These are phyloP conservation scores for Buathra laborator DNA, from an alignment of 2,888 invertebrate species.

Conservation along the genomic window DNA sequence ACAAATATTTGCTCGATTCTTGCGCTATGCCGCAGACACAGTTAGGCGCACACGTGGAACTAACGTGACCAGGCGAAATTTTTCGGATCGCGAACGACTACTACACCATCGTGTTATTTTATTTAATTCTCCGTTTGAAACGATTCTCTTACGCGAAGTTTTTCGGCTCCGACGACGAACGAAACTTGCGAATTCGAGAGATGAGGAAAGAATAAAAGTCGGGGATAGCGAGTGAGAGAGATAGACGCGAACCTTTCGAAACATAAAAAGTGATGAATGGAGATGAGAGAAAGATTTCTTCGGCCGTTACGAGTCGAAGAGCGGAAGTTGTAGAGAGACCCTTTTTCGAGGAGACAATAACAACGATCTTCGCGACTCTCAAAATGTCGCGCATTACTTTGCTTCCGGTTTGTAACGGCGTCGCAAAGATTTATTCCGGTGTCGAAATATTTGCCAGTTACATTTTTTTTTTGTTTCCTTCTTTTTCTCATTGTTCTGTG, in stretches of 20 bases:
- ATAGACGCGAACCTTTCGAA: neutral
- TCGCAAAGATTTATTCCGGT: conserved; percentile 49
- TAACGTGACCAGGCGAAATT: conserved; percentile 19
- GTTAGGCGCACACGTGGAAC: conserved; percentile 38
- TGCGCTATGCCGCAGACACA: conserved; percentile 49
- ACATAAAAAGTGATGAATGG: conserved; percentile 37
- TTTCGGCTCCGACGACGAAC: too few species aligned
- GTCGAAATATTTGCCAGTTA: neutral
- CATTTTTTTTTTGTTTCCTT: neutral
- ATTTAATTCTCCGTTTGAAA: too few species aligned
- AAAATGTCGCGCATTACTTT: conserved; percentile 61
- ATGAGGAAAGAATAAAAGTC: too few species aligned
- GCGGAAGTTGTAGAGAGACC: conserved; percentile 12
- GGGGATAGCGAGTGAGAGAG: conserved; percentile 49
- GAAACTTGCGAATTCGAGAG: too few species aligned
- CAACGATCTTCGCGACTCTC: conserved; percentile 29
- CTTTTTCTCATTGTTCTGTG: conserved; percentile 25
- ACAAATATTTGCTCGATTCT: conserved; percentile 71
- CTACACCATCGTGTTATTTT: neutral
- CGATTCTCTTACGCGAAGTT: too few species aligned
- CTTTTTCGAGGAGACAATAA: conserved; percentile 2
- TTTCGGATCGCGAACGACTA: neutral
- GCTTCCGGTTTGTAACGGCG: conserved; percentile 68
- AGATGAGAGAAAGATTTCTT: conserved; percentile 17
- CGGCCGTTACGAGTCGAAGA: conserved; percentile 25